Percentiles rank a stretch among this genome's conserved stretches.
Evolutionary conservation across 2,113 vertebrate genomes (phyloP).

Genomic region (Pao palembangensis): DNA sequence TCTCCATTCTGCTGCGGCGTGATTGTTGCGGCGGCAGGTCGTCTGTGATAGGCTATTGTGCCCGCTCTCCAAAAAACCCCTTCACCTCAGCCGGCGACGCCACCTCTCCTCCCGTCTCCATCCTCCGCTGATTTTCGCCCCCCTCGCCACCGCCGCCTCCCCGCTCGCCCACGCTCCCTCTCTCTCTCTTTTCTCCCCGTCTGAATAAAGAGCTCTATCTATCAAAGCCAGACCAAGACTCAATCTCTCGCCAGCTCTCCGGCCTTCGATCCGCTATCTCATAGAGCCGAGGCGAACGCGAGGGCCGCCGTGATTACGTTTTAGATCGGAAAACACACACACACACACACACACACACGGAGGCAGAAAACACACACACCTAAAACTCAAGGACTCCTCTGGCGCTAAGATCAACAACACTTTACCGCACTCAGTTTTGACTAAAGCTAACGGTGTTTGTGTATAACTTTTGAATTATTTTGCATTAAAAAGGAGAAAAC

Average conservation of each 20-base stretch:
- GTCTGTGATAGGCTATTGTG: slow-evolving; percentile 64
- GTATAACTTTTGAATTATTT: too few relatives aligned
- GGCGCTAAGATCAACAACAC: too few relatives aligned
- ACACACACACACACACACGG: slow-evolving; percentile 3
- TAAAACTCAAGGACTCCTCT: slow-evolving; percentile 1
- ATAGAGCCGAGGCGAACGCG: slow-evolving; percentile 50
- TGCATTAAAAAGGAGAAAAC: too few relatives aligned
- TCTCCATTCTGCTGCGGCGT: slow-evolving; percentile 52
- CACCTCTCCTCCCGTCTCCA: slow-evolving; percentile 48
- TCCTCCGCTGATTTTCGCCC: slow-evolving; percentile 46
- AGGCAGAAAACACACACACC: slow-evolving; percentile 1
- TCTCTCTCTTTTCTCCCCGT: slow-evolving; percentile 25
- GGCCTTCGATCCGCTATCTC: slow-evolving; percentile 60
- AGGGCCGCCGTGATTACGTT: slow-evolving; percentile 48
- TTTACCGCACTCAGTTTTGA: too few relatives aligned
- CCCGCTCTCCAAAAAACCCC: slow-evolving; percentile 56
- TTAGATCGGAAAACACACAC: slow-evolving; percentile 29
- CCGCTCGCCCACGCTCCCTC: too few relatives aligned
- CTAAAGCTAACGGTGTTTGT: too few relatives aligned
- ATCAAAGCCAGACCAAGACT: slow-evolving; percentile 61
- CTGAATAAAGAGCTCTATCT: slow-evolving; percentile 64
- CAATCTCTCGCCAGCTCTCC: slow-evolving; percentile 44
- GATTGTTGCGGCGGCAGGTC: slow-evolving; percentile 65
- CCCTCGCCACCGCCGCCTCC: background rate
- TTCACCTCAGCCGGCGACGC: slow-evolving; percentile 47